Evolutionary conservation across 2,888 invertebrate species (phyloP).

Genomic region (Ganaspis brasiliensis): DNA sequence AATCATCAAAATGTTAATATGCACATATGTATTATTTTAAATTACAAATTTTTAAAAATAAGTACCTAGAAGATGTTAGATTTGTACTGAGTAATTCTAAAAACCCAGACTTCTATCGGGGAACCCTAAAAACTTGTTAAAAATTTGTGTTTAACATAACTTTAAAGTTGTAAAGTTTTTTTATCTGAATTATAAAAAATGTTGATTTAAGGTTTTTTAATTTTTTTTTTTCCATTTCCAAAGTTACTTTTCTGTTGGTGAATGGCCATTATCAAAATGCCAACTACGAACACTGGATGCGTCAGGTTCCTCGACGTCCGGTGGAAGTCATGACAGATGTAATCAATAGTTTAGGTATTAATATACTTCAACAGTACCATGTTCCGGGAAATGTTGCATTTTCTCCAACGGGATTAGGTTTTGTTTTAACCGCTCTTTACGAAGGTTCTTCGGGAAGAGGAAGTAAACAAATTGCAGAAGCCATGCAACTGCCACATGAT

Average conservation of each 20-base stretch:
- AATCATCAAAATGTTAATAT: too few relatives aligned
- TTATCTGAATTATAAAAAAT: too few relatives aligned
- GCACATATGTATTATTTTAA: too few relatives aligned
- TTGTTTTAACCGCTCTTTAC: slow-evolving; percentile 89
- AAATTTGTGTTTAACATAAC: too few relatives aligned
- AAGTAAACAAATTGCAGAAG: slow-evolving; percentile 87
- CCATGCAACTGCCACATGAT: slow-evolving; percentile 88
- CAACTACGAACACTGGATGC: slow-evolving; percentile 56
- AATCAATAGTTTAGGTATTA: slow-evolving; percentile 87
- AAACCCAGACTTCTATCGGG: too few relatives aligned
- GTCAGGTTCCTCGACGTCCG: slow-evolving; percentile 78
- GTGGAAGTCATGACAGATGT: slow-evolving; percentile 90
- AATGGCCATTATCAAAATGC: slow-evolving; percentile 54
- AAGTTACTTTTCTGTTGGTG: slow-evolving; percentile 49
- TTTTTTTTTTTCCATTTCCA: too few relatives aligned
- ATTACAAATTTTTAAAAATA: too few relatives aligned
- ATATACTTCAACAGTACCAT: slow-evolving; percentile 75
- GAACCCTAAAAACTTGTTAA: too few relatives aligned
- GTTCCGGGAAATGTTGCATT: slow-evolving; percentile 87
- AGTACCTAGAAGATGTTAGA: too few relatives aligned
- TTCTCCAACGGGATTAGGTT: slow-evolving; percentile 91
- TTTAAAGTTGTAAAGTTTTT: too few relatives aligned
- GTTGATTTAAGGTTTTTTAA: too few relatives aligned
- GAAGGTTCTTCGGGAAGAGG: slow-evolving; percentile 90
- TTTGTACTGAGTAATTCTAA: too few relatives aligned